These are phyloP conservation scores for Porites lutea DNA, from an alignment of 64 coral and sea anemone species.

Conservation along the genomic window DNA sequence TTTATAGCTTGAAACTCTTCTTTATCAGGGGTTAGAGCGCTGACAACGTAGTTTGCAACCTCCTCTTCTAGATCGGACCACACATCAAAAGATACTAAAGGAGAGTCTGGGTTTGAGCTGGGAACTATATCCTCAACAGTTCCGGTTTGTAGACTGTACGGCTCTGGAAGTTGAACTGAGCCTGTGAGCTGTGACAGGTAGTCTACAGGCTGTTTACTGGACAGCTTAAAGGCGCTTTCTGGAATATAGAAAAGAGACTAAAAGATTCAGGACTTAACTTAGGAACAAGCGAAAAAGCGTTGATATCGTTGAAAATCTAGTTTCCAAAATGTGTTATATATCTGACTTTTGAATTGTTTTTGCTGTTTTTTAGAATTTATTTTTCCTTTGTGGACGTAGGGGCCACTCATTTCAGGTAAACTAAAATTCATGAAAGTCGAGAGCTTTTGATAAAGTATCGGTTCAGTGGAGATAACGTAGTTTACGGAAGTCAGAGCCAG, in stretches of 20 bases:
- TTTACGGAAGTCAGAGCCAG: no score
- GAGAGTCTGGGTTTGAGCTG: conserved; percentile 93
- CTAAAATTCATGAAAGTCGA: no score
- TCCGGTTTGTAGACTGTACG: conserved; percentile 5
- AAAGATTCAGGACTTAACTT: neutral
- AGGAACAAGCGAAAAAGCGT: no score
- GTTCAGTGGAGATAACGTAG: no score
- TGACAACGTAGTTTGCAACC: conserved; percentile 69
- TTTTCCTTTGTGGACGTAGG: no score
- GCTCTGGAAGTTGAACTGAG: conserved; percentile 20
- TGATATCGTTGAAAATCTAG: no score
- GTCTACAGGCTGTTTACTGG: conserved; percentile 64
- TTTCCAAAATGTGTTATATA: no score
- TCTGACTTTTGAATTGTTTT: no score
- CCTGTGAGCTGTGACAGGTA: conserved; percentile 56
- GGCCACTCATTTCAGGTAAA: no score
- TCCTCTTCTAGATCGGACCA: conserved; percentile 87
- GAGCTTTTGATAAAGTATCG: no score
- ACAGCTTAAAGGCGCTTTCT: conserved; percentile 70
- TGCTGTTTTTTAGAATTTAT: no score
- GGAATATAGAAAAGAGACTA: neutral
- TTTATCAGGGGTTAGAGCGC: conserved; percentile 46
- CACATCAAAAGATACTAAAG: conserved; percentile 55
- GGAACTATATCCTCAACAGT: conserved; percentile 74
- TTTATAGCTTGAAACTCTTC: conserved; percentile 15